Evolutionary conservation across 2,113 vertebrate species (phyloP).

Genomic region (Patagioenas fasciata): DNA sequence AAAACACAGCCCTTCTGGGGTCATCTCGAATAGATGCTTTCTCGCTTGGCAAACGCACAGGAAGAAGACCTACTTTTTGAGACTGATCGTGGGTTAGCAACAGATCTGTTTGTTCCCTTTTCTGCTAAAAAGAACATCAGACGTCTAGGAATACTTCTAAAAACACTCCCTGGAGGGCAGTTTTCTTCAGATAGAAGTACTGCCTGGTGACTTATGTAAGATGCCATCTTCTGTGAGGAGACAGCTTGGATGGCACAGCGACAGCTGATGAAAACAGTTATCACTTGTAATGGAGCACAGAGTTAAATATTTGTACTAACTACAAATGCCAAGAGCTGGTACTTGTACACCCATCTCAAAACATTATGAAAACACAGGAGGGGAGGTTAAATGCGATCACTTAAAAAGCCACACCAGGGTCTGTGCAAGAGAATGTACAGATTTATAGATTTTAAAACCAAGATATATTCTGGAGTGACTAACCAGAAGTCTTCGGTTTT

Average conservation of each 20-base stretch:
- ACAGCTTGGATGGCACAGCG: neutral
- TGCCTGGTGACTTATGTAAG: neutral
- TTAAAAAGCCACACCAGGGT: neutral
- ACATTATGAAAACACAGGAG: neutral
- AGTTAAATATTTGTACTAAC: neutral
- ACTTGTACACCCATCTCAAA: neutral
- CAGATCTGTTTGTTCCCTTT: neutral
- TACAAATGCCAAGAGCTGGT: neutral
- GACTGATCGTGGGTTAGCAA: neutral
- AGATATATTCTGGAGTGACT: neutral
- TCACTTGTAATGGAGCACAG: rapidly evolving
- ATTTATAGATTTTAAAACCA: neutral
- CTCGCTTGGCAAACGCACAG: neutral
- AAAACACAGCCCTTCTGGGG: neutral
- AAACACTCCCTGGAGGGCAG: neutral
- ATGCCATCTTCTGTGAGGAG: neutral
- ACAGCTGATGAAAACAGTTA: neutral
- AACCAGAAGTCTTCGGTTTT: neutral
- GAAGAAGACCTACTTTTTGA: neutral
- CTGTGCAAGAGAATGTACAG: neutral
- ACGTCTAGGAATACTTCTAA: neutral
- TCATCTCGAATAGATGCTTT: neutral
- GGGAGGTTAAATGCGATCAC: neutral
- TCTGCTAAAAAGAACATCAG: neutral
- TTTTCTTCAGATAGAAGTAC: neutral